A percentile compares a stretch with the other conserved stretches of the same genome.
Evolutionary conservation across 2,888 invertebrate genomes (phyloP).

Genomic region (Drosophila mulleri): DNA sequence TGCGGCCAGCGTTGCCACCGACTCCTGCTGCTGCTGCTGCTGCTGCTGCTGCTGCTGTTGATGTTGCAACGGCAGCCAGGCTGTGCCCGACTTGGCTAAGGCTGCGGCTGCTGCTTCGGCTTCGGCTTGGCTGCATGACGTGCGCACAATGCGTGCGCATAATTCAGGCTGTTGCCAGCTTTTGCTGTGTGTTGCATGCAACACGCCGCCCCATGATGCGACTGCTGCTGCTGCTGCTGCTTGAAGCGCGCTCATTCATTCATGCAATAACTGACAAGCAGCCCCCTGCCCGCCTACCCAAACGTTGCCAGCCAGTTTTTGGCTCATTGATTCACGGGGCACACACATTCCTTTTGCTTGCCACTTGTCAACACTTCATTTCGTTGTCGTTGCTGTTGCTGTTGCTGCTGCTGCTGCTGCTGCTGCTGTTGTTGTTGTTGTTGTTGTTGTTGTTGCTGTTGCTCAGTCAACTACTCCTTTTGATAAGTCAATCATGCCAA

Average conservation of each 20-base stretch:
- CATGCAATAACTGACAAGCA: slow-evolving; percentile 55
- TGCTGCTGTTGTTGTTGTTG: slow-evolving; percentile 20
- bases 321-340: slow-evolving; percentile 78
- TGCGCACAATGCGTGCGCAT: slow-evolving; percentile 82
- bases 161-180: slow-evolving; percentile 68
- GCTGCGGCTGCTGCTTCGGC: slow-evolving; percentile 12
- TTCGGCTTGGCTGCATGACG: slow-evolving; percentile 63
- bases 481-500: slow-evolving; percentile 80
- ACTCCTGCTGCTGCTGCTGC: slow-evolving; percentile 27
- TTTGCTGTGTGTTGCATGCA: slow-evolving; percentile 68
- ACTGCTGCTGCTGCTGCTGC: slow-evolving; percentile 31
- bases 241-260: slow-evolving; percentile 67
- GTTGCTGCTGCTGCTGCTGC: slow-evolving; percentile 13
- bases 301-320: slow-evolving; percentile 48
- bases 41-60: slow-evolving; percentile 14
- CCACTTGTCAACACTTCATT: slow-evolving; percentile 79
- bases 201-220: slow-evolving; percentile 59
- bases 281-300: background rate
- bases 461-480: slow-evolving; percentile 69
- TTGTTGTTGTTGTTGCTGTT: slow-evolving; percentile 26
- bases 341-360: slow-evolving; percentile 79
- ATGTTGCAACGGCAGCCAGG: slow-evolving; percentile 13
- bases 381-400: slow-evolving; percentile 46
- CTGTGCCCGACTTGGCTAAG: slow-evolving; percentile 25
- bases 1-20: slow-evolving; percentile 41